phyloP scores from a whole-genome alignment of 2,888 invertebrate genomes.

The Stenichneumon culpator region DNA sequence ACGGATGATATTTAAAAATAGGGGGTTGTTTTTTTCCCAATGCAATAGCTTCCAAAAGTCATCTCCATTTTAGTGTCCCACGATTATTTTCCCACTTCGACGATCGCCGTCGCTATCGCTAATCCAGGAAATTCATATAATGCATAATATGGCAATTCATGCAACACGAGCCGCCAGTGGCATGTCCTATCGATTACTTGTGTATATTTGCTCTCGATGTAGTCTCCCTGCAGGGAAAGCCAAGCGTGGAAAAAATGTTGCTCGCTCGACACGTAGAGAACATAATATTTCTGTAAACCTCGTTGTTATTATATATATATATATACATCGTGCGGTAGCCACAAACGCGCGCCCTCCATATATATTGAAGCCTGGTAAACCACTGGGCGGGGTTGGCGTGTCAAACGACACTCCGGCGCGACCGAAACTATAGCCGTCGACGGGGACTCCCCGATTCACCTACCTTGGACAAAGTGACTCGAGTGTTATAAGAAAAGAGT shows the following conservation, averaged over 20 bases:
- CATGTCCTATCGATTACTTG: slow-evolving; percentile 36
- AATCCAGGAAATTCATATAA: slow-evolving; percentile 20
- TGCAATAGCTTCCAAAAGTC: too few relatives aligned
- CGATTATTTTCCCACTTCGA: too few relatives aligned
- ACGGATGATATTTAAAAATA: too few relatives aligned
- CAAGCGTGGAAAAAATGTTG: slow-evolving; percentile 21
- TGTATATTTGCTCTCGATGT: neutral
- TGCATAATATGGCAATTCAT: neutral
- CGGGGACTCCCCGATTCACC: slow-evolving; percentile 13
- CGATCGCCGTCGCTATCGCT: too few relatives aligned
- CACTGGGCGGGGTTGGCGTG: slow-evolving; percentile 76
- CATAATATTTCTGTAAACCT: slow-evolving; percentile 51
- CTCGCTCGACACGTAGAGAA: slow-evolving; percentile 23
- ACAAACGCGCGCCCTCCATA: slow-evolving; percentile 45
- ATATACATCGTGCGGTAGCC: slow-evolving; percentile 43
- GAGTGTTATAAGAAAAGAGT: slow-evolving; percentile 45
- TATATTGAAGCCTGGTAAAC: slow-evolving; percentile 68
- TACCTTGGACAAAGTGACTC: slow-evolving; percentile 38
- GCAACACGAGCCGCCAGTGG: neutral
- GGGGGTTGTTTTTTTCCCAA: too few relatives aligned
- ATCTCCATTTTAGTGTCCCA: too few relatives aligned
- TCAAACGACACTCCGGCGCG: slow-evolving; percentile 77
- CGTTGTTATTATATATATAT: slow-evolving; percentile 48
- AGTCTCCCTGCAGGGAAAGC: slow-evolving; percentile 3
- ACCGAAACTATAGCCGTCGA: slow-evolving; percentile 68